Conservation (phyloP, 2,113 vertebrate species). For the Arizona elegans region DNA sequence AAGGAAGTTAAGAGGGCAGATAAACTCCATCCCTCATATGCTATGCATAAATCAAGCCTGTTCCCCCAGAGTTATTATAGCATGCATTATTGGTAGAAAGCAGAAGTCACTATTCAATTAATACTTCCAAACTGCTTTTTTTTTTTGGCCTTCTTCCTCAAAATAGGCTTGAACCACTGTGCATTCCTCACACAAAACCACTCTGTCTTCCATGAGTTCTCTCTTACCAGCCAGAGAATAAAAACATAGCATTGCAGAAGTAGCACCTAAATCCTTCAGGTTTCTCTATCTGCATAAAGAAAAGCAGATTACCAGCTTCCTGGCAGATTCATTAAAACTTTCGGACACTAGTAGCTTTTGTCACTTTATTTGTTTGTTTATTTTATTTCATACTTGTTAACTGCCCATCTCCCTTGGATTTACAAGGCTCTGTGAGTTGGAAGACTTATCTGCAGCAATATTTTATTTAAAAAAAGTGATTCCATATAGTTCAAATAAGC, state of each 20-base stretch:
- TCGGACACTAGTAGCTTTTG: not conserved
- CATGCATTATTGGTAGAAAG: not conserved
- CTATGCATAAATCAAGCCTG: not conserved
- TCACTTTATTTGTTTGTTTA: too few species aligned
- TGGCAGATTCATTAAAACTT: not conserved
- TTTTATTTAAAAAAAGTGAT: not conserved
- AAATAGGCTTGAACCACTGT: not conserved
- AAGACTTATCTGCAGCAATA: not conserved
- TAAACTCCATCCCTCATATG: not conserved
- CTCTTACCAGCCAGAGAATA: not conserved
- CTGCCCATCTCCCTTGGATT: not conserved
- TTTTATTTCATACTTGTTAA: not conserved
- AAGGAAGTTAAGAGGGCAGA: not conserved
- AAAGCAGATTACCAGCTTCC: not conserved
- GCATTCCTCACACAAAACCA: not conserved
- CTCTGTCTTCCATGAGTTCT: not conserved
- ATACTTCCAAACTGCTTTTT: not conserved
- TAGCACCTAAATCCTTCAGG: not conserved
- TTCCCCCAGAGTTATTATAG: not conserved
- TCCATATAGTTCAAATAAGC: not conserved
- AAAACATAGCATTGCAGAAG: not conserved
- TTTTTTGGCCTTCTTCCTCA: not conserved
- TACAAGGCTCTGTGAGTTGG: not conserved
- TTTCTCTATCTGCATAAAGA: not conserved
- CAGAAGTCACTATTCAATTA: not conserved